Evolutionary conservation across 2,113 vertebrate species (phyloP), one percentile per base, ranked within the genome.

Genomic region (Beaufortia kweichowensis): DNA sequence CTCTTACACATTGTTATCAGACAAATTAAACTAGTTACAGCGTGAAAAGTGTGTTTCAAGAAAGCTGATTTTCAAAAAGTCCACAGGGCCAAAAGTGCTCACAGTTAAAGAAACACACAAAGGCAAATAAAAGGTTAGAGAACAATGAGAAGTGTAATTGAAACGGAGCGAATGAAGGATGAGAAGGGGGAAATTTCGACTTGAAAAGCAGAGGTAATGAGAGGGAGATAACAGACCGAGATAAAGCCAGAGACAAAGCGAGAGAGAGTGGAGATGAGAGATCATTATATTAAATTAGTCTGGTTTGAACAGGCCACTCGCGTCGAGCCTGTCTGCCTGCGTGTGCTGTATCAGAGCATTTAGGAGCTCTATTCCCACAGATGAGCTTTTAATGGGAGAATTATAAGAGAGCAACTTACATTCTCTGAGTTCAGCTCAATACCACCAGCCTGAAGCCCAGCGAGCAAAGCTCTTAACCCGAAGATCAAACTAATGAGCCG

Each of bases 341-440:
- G 63, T 48, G 60, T 67, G 74, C 55, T 41, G 56, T 79, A 53
- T 67, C 67, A 56, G 57, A 79, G 77, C 71, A 75, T 71, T 83
- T 80, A 79, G 35, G 63, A 74, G 28, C 68, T 24, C 74, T 62
- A 80, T 83, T 83, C 68, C 68, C 74, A 74, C 74, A 79, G 78
- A 83, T 77, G 73, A 73, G 67, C 62, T 77, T 82, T 82, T 82
- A 82, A 82, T 82, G 81, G 73, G 68, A 59, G 74, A 79, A 82
- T 80, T 80, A 80, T 24, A 76, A 69, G 71, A 75, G 72, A 69
- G 72, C 61, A 50, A 60, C 67, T 31, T 28, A 62, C 66, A 82
- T 60, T 60, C 77, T 76, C 76, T 62, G 72, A 82, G 64, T 64
- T 50, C 77, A 72, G 79, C 71, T 67, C 76, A 76, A 65, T 76